Percentiles rank a stretch among this genome's conserved stretches.
Conservation (phyloP, 1,140 invertebrate genomes). For the Frieseomelitta varia region DNA sequence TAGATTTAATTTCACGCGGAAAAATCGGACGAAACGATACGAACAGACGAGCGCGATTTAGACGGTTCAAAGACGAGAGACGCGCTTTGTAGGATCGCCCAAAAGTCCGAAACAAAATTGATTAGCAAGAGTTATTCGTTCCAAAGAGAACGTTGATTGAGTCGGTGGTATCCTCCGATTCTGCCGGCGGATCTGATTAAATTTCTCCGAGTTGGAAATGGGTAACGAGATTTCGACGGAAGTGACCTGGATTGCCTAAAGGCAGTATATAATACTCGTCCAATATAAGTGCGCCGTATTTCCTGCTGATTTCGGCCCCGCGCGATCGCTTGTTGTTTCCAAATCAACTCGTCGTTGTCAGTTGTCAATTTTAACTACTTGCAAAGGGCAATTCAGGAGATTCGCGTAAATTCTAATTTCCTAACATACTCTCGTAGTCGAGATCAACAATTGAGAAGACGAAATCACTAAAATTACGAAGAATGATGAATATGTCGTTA, state of each 20-base stretch:
- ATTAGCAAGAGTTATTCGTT: conserved; percentile 50
- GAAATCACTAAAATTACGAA: neutral
- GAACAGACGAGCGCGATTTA: too few species aligned
- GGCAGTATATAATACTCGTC: conserved; percentile 33
- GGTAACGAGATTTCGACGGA: conserved; percentile 62
- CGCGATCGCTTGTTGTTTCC: neutral
- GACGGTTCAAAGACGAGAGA: neutral
- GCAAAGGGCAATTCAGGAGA: neutral
- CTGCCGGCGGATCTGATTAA: conserved; percentile 55
- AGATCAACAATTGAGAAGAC: neutral
- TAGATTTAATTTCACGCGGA: too few species aligned
- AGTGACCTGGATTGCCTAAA: conserved; percentile 57
- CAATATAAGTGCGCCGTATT: conserved; percentile 25
- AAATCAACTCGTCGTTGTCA: neutral
- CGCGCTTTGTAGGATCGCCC: conserved; percentile 6
- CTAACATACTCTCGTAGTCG: neutral
- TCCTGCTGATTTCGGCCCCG: neutral
- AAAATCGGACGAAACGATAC: too few species aligned
- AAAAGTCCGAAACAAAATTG: conserved; percentile 56
- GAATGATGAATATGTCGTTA: neutral
- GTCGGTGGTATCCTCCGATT: conserved; percentile 48
- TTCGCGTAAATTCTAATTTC: neutral
- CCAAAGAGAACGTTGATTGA: conserved; percentile 58
- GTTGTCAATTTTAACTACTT: neutral
- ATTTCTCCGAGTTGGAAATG: conserved; percentile 61